phyloP scores from a whole-genome alignment of 2,888 invertebrate genomes.

The Ferrisia virgata region DNA sequence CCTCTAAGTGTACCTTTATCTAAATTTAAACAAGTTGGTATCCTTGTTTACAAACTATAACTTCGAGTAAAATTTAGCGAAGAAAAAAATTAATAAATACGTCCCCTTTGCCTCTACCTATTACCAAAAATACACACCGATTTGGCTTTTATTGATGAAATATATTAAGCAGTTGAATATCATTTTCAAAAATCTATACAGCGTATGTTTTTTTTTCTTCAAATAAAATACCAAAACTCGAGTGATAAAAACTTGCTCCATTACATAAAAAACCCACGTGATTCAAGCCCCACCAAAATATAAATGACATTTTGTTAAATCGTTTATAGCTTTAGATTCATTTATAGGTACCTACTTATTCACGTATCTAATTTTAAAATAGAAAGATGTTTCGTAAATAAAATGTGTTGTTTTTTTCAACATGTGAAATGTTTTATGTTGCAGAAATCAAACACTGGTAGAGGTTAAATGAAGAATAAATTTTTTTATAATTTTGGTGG shows the following conservation, averaged over 20 bases:
- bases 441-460: too few relatives aligned
- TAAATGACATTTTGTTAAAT: too few relatives aligned
- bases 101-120: neutral
- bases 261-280: neutral
- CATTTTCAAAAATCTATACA: neutral
- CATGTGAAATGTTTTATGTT: too few relatives aligned
- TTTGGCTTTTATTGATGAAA: too few relatives aligned
- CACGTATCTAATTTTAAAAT: too few relatives aligned
- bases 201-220: neutral
- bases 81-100: neutral
- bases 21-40: neutral
- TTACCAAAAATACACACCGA: too few relatives aligned
- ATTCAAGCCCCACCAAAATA: neutral
- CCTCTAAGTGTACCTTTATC: neutral
- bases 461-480: too few relatives aligned
- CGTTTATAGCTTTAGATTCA: too few relatives aligned
- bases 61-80: neutral
- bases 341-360: neutral
- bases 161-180: neutral
- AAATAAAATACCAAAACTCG: neutral
- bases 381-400: too few relatives aligned
- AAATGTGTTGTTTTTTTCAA: too few relatives aligned
- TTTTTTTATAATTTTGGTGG: too few relatives aligned
- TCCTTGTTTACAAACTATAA: neutral
- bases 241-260: neutral